Evolutionary conservation across 2,797 vertebrate genomes (phyloP).

Genomic region (Gallinago nigripennis): DNA sequence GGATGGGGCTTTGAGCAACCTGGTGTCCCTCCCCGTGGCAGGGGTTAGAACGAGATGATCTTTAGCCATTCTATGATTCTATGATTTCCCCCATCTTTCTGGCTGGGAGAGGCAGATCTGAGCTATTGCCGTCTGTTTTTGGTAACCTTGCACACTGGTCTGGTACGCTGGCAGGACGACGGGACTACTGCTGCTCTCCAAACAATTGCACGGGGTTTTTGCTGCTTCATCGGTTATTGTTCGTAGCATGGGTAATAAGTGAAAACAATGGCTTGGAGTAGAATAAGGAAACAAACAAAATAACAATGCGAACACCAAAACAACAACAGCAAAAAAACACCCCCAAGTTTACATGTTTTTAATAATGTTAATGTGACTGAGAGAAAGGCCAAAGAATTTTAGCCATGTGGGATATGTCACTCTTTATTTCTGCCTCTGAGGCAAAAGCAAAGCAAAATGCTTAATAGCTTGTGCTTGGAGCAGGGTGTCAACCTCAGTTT

Average conservation of each 20-base stretch:
- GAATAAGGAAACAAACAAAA: conserved; percentile 65
- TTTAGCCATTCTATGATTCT: background rate
- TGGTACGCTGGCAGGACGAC: background rate
- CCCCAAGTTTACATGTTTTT: conserved; percentile 52
- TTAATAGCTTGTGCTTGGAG: conserved; percentile 32
- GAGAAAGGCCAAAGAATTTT: conserved; percentile 60
- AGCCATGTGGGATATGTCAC: conserved; percentile 56
- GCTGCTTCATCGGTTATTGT: conserved; percentile 62
- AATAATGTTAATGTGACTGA: conserved; percentile 63
- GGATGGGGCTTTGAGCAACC: background rate
- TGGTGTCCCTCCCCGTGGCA: background rate
- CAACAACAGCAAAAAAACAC: background rate
- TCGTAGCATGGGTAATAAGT: conserved; percentile 58
- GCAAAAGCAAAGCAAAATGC: conserved; percentile 35
- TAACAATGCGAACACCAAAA: conserved; percentile 49
- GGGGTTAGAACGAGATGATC: background rate
- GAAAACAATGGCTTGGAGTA: conserved; percentile 66
- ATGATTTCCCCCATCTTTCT: background rate
- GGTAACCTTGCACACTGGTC: conserved; percentile 3
- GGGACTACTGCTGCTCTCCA: conserved; percentile 55
- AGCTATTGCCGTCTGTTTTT: background rate
- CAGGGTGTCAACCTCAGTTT: conserved; percentile 57
- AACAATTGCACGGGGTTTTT: conserved; percentile 64
- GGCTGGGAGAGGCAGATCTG: background rate
- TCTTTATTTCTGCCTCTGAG: conserved; percentile 63